A percentile compares a stretch with the other conserved stretches of the same genome.
Conservation (phyloP, 2,113 vertebrate species). For the Trinectes maculatus region DNA sequence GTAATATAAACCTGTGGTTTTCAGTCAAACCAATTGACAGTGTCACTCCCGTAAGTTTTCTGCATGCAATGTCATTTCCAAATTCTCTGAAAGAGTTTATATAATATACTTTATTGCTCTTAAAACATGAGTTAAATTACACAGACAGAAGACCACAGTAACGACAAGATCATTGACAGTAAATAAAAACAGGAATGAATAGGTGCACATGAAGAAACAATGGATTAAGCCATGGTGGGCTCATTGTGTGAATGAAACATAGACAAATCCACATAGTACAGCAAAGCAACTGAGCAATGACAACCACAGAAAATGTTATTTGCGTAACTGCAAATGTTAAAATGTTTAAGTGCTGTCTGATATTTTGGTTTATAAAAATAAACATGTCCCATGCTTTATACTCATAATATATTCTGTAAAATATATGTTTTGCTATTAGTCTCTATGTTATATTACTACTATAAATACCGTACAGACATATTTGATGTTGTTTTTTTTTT, state of each 20-base stretch:
- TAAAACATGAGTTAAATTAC: constrained; percentile 83
- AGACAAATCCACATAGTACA: constrained; percentile 73
- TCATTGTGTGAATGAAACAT: constrained; percentile 72
- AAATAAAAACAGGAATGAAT: constrained; percentile 75
- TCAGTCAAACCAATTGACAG: constrained; percentile 5
- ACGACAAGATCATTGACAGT: constrained; percentile 77
- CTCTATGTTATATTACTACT: constrained; percentile 81
- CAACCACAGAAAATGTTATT: constrained; percentile 70
- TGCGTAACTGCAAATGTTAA: constrained; percentile 57
- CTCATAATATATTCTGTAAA: constrained; percentile 79
- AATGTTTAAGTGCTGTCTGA: constrained; percentile 55
- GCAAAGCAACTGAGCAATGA: constrained; percentile 72
- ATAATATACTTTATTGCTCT: constrained; percentile 85
- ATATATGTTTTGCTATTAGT: constrained; percentile 82
- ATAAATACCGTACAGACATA: constrained; percentile 77
- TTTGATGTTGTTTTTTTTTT: constrained; percentile 70
- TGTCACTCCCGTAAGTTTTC: constrained; percentile 15
- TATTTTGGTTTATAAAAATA: constrained; percentile 84
- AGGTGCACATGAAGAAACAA: constrained; percentile 70
- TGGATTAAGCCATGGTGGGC: constrained; percentile 51
- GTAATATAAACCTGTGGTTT: constrained; percentile 11
- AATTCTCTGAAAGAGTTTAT: constrained; percentile 66
- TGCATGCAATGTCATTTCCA: constrained; percentile 63
- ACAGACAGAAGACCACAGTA: constrained; percentile 82
- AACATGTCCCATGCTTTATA: constrained; percentile 82